A percentile compares a stretch with the other conserved stretches of the same genome.
These are phyloP conservation scores for Ctenochaetus hawaiiensis DNA, from an alignment of 2,797 vertebrate species.

Conservation along the genomic window DNA sequence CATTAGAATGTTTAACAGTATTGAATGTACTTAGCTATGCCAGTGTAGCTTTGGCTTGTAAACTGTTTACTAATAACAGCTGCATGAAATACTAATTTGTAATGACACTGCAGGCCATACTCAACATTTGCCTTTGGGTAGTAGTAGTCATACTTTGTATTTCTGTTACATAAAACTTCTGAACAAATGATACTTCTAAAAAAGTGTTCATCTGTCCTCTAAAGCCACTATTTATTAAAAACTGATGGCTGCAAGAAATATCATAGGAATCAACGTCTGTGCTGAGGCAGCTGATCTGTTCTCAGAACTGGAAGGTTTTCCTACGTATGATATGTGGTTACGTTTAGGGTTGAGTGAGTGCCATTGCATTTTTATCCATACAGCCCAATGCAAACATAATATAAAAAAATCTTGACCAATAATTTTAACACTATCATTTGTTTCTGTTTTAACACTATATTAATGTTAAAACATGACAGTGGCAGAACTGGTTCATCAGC, in stretches of 20 bases:
- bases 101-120: not conserved
- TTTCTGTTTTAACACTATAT: not conserved
- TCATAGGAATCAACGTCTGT: not conserved
- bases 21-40: constrained; percentile 37
- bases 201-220: not conserved
- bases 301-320: not conserved
- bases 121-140: not conserved
- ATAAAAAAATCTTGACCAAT: not conserved
- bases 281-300: not conserved
- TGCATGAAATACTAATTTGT: constrained; percentile 56
- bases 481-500: not conserved
- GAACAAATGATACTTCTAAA: not conserved
- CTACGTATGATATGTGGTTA: not conserved
- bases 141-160: not conserved
- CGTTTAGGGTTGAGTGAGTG: not conserved
- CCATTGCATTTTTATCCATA: not conserved
- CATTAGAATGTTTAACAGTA: not conserved
- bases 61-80: constrained; percentile 19
- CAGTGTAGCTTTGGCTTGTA: not conserved
- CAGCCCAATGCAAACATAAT: not conserved
- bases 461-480: not conserved
- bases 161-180: constrained; percentile 8
- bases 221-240: not conserved
- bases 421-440: not conserved
- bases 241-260: not conserved